Evolutionary conservation across 2,888 invertebrate species (phyloP).

Genomic region (Caenorhabditis sulstoni): DNA sequence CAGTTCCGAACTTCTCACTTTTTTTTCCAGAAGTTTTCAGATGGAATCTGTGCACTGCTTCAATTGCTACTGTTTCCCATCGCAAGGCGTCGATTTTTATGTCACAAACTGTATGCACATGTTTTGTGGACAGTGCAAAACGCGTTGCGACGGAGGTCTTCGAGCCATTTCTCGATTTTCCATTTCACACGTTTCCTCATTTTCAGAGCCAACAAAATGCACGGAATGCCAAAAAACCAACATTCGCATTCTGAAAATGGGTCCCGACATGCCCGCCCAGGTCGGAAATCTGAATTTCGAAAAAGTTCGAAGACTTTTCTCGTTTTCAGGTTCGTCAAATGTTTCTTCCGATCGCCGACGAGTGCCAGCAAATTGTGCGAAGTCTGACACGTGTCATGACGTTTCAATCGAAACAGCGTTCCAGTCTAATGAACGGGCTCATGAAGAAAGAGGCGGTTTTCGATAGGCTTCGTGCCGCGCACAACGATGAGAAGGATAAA

Average conservation of each 20-base stretch:
- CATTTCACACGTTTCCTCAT: not conserved
- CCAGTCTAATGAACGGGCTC: constrained; percentile 9
- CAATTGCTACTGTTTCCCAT: constrained; percentile 39
- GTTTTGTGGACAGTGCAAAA: constrained; percentile 27
- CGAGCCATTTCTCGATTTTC: not conserved
- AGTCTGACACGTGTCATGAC: constrained; percentile 26
- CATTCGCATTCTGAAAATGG: constrained; percentile 36
- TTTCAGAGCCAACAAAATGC: constrained; percentile 9
- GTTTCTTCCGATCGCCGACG: constrained; percentile 33
- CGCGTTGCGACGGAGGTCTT: not conserved
- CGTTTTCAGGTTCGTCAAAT: constrained; percentile 25
- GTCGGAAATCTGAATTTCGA: constrained; percentile 2
- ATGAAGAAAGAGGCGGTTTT: constrained; percentile 24
- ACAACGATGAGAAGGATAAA: constrained; percentile 21
- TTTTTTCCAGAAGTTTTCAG: not conserved
- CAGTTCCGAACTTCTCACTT: not conserved
- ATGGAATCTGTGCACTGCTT: constrained; percentile 53
- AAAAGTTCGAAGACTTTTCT: not conserved
- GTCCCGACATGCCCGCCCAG: constrained; percentile 35
- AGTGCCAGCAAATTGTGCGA: not conserved
- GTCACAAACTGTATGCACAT: constrained; percentile 49
- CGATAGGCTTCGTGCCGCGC: constrained; percentile 12
- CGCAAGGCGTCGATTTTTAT: constrained; percentile 35
- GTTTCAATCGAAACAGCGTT: constrained; percentile 29
- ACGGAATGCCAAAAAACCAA: constrained; percentile 4